These are phyloP conservation scores for Nymphalis urticae DNA, from an alignment of 2,888 invertebrate genomes.

Conservation along the genomic window DNA sequence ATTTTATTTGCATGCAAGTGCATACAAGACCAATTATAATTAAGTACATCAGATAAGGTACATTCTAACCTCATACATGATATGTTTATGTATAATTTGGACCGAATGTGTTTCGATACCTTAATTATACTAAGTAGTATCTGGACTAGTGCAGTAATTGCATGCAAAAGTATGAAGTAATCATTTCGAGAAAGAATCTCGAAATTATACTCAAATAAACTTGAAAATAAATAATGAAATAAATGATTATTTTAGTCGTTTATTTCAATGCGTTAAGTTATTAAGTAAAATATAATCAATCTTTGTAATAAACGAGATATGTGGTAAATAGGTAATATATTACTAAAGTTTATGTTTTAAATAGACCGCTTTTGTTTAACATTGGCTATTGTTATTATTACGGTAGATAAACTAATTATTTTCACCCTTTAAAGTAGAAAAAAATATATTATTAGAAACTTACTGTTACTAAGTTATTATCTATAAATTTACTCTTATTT, in stretches of 20 bases:
- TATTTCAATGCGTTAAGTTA: not conserved
- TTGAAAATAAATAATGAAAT: not conserved
- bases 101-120: not conserved
- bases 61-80: conserved; percentile 48
- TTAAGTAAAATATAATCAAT: not conserved
- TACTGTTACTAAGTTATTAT: too few species aligned
- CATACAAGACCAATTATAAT: conserved; percentile 61
- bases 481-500: too few species aligned
- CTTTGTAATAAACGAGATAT: not conserved
- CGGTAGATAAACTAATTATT: too few species aligned
- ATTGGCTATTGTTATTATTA: too few species aligned
- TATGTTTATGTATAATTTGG: conserved; percentile 13
- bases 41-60: conserved; percentile 65
- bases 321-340: too few species aligned
- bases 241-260: not conserved
- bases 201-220: not conserved
- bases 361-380: too few species aligned
- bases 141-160: conserved; percentile 51
- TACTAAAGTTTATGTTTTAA: too few species aligned
- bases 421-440: too few species aligned
- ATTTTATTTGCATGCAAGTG: conserved; percentile 69
- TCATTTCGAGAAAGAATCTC: not conserved
- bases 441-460: too few species aligned
- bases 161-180: conserved; percentile 28
- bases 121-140: conserved; percentile 31